phyloP scores from a whole-genome alignment of 1,140 invertebrate genomes.

The Drosophila orena region DNA sequence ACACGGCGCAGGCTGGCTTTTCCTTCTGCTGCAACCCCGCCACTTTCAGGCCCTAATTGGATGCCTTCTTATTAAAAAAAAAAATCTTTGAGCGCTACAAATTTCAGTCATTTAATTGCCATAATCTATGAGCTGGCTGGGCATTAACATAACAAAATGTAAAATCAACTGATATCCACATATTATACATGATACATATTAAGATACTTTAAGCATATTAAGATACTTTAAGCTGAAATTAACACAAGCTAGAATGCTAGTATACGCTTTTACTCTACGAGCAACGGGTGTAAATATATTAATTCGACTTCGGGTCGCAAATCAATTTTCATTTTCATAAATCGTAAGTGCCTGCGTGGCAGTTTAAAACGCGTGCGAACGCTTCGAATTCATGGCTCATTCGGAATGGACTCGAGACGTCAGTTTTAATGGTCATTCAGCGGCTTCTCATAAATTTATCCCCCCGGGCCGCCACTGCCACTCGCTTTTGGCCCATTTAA shows the following conservation, averaged over 20 bases:
- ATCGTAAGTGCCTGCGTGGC: conserved; percentile 56
- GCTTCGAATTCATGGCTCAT: conserved; percentile 18
- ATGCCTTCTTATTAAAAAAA: not conserved
- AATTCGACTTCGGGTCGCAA: conserved; percentile 24
- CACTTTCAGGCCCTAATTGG: conserved; percentile 26
- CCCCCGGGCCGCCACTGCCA: conserved; percentile 1
- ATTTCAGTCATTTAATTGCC: too few relatives aligned
- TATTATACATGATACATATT: not conserved
- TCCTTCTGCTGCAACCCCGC: conserved; percentile 43
- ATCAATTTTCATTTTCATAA: conserved; percentile 81
- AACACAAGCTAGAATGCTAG: too few relatives aligned
- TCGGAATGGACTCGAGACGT: conserved; percentile 49
- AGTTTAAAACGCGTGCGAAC: conserved; percentile 50
- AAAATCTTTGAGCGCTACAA: too few relatives aligned
- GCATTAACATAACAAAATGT: too few relatives aligned
- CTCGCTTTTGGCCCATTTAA: conserved; percentile 60
- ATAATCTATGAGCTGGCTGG: too few relatives aligned
- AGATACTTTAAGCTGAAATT: conserved; percentile 50
- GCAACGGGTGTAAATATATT: conserved; percentile 1
- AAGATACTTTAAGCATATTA: conserved; percentile 29
- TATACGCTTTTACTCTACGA: too few relatives aligned
- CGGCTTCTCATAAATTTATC: conserved; percentile 67
- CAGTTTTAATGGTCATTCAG: conserved; percentile 76
- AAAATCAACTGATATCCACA: too few relatives aligned
- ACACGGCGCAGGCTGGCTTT: conserved; percentile 13